These are phyloP conservation scores for Cosmia trapezina DNA, from an alignment of 2,888 invertebrate genomes.

Conservation along the genomic window DNA sequence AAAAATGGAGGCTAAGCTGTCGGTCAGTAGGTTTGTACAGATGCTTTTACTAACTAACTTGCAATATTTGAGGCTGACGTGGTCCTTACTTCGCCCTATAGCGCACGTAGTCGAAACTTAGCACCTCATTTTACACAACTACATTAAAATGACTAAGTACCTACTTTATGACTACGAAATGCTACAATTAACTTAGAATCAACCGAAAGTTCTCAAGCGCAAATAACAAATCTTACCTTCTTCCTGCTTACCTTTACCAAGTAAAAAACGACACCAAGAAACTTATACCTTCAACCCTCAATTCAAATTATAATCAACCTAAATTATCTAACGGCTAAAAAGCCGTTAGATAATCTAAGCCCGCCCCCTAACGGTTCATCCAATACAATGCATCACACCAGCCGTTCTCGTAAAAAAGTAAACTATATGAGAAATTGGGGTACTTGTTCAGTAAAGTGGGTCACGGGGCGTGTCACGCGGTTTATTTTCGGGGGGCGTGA, in stretches of 20 bases:
- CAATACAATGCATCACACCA: background rate
- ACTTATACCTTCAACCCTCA: background rate
- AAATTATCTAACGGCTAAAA: too few species aligned
- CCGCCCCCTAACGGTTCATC: conserved; percentile 4
- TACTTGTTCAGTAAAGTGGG: background rate
- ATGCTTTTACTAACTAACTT: too few species aligned
- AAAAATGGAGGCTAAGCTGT: background rate
- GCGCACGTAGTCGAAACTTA: too few species aligned
- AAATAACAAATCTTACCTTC: background rate
- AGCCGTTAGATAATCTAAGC: background rate
- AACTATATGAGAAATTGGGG: background rate
- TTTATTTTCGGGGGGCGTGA: conserved; percentile 26
- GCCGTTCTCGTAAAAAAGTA: background rate
- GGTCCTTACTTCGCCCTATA: too few species aligned
- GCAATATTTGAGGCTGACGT: background rate
- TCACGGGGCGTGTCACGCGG: conserved; percentile 1
- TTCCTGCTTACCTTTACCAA: background rate
- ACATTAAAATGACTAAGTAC: background rate
- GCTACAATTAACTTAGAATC: background rate
- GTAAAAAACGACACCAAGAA: background rate
- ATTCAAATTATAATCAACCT: background rate
- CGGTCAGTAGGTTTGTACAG: too few species aligned
- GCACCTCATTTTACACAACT: background rate
- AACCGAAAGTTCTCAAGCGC: too few species aligned
- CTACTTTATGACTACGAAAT: background rate